phyloP scores from a whole-genome alignment of 2,888 invertebrate genomes.

The Ochlodes sylvanus region DNA sequence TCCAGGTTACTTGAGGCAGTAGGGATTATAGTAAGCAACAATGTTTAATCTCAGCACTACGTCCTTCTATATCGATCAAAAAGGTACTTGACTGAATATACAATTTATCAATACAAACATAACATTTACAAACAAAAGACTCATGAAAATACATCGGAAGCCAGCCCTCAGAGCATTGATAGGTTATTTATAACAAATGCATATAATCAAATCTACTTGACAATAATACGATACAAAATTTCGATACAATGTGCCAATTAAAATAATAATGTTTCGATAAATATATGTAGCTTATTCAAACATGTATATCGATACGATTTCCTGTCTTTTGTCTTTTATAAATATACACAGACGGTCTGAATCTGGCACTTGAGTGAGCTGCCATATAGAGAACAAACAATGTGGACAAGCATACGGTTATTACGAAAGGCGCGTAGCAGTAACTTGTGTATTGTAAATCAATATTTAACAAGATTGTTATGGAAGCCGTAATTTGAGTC shows the following conservation, averaged over 20 bases:
- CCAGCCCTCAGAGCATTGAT: background rate
- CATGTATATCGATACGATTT: slow-evolving; percentile 21
- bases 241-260: slow-evolving; percentile 22
- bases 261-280: slow-evolving; percentile 25
- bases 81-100: background rate
- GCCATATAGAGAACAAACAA: slow-evolving; percentile 27
- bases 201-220: slow-evolving; percentile 1
- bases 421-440: slow-evolving; percentile 12
- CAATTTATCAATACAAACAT: background rate
- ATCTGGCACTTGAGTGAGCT: slow-evolving; percentile 21
- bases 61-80: slow-evolving; percentile 6
- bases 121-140: slow-evolving; percentile 5
- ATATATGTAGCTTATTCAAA: slow-evolving; percentile 24
- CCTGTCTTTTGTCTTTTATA: slow-evolving; percentile 33
- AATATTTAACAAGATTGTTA: slow-evolving; percentile 19
- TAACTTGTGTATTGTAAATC: slow-evolving; percentile 16
- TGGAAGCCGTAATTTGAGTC: background rate
- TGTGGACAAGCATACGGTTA: slow-evolving; percentile 15
- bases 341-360: slow-evolving; percentile 13
- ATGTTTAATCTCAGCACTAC: too few species aligned
- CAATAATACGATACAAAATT: slow-evolving; percentile 9
- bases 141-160: slow-evolving; percentile 4
- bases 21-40: too few species aligned
- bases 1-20: too few species aligned
- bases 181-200: slow-evolving; percentile 4